Evolutionary conservation across 2,888 invertebrate genomes (phyloP).

Genomic region (Spodoptera picta): DNA sequence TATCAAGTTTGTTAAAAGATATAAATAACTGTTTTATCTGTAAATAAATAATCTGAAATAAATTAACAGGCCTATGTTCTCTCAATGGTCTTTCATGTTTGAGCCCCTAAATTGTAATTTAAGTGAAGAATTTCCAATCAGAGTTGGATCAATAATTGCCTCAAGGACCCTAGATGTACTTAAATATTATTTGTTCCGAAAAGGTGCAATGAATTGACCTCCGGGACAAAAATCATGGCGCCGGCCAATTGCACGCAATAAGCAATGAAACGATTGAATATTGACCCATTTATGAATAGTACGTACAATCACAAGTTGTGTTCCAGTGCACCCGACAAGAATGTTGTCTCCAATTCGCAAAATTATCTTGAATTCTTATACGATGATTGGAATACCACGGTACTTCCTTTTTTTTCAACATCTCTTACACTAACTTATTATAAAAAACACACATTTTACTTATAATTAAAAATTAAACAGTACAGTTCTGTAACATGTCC

Average conservation of each 20-base stretch:
- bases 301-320: slow-evolving; percentile 82
- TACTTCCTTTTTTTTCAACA: slow-evolving; percentile 85
- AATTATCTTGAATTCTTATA: slow-evolving; percentile 79
- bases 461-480: slow-evolving; percentile 39
- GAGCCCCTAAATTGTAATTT: too few relatives aligned
- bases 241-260: slow-evolving; percentile 18
- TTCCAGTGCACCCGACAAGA: slow-evolving; percentile 82
- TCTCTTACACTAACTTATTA: slow-evolving; percentile 65
- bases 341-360: slow-evolving; percentile 74
- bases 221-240: slow-evolving; percentile 19
- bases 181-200: too few relatives aligned
- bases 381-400: slow-evolving; percentile 83
- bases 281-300: slow-evolving; percentile 37
- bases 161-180: too few relatives aligned
- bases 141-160: too few relatives aligned
- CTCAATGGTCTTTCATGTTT: slow-evolving; percentile 47
- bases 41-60: slow-evolving; percentile 13
- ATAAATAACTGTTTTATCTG: slow-evolving; percentile 25
- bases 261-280: slow-evolving; percentile 35
- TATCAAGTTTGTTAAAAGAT: slow-evolving; percentile 42
- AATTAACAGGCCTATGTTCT: slow-evolving; percentile 18
- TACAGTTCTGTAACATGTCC: slow-evolving; percentile 61
- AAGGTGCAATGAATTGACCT: not conserved
- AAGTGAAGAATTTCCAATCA: too few relatives aligned
- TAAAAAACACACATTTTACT: slow-evolving; percentile 59